Evolutionary conservation across 2,797 vertebrate species (phyloP), one percentile per base, ranked within the genome.

Genomic region (Microcaecilia unicolor): DNA sequence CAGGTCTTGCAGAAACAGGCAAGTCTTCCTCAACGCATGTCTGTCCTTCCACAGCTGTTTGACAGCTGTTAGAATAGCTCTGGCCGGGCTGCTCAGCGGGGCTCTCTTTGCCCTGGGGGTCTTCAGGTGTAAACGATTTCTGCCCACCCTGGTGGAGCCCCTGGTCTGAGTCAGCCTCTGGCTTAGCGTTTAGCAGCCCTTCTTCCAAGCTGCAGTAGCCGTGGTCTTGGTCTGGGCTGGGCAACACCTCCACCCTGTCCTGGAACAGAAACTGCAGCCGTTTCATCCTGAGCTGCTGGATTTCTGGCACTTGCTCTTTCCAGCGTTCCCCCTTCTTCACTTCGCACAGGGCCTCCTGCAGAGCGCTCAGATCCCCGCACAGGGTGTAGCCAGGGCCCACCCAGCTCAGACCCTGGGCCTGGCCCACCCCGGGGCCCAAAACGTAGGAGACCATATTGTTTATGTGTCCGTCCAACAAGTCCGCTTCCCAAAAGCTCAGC

Each of bases 191-290:
- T n/a, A n/a, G n/a, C n/a, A n/a, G n/a, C n/a, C 91, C 90, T 58
- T 97, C 90, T 57, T 96, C 92, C 61, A 93, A 66, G 55, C 92
- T 95, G 40, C 84, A 85, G 45, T 97, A 97, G 8, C 93, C 93
- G 42, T 88, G 71, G 47, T 97, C 92, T 32, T 81, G 88, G 1
- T 97, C 93, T 0, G 82, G 83, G 18, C 68, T 67, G 10, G 61
- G 45, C 27, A 70, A 28, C 10, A 58, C 18, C 3, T 17, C n/a
- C n/a, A n/a, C n/a, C n/a, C n/a, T n/a, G 60, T 26, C 51, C 27
- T 43, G 34, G 35, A 64, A 72, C 18, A 74, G 57, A 22, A 79
- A 64, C 4, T 62, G 74, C 34, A 72, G 45, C 5, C 65, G 46
- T 22, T 76, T 72, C 41, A 22, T 44, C 14, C 64, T 65, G 4